A percentile compares a stretch with the other conserved stretches of the same genome.
These are phyloP conservation scores for Melanostoma scalare DNA, from an alignment of 2,888 invertebrate species.

Conservation along the genomic window DNA sequence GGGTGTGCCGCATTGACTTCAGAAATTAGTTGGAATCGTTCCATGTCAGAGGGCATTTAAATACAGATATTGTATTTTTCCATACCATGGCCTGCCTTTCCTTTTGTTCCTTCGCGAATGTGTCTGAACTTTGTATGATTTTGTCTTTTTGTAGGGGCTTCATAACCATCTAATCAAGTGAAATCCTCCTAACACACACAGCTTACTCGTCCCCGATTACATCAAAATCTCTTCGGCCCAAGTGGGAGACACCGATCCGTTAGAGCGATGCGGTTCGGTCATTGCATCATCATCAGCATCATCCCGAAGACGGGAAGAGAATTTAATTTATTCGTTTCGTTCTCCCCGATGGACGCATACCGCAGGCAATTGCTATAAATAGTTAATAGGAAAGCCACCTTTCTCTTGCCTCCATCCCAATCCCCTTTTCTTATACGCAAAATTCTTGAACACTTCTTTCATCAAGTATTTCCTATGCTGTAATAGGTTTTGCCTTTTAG, in stretches of 20 bases:
- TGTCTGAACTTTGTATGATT: no score
- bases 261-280: constrained; percentile 32
- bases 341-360: constrained; percentile 44
- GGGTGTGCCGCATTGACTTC: no score
- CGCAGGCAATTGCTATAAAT: constrained; percentile 55
- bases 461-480: constrained; percentile 41
- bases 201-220: constrained; percentile 34
- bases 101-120: no score
- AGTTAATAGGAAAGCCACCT: constrained; percentile 35
- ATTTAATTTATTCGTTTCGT: constrained; percentile 65
- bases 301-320: constrained; percentile 41
- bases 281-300: constrained; percentile 42
- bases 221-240: constrained; percentile 49
- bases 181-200: constrained; percentile 3
- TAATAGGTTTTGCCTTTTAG: constrained; percentile 33
- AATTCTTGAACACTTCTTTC: constrained; percentile 45
- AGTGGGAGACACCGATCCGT: constrained; percentile 39
- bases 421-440: constrained; percentile 15
- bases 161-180: not conserved
- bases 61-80: no score
- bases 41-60: no score
- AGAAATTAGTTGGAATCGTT: no score
- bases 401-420: not conserved
- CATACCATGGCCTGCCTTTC: no score
- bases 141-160: no score